Evolutionary conservation across 2,113 vertebrate genomes (phyloP), one percentile per base, ranked within the genome.

Genomic region (Columbina picui): DNA sequence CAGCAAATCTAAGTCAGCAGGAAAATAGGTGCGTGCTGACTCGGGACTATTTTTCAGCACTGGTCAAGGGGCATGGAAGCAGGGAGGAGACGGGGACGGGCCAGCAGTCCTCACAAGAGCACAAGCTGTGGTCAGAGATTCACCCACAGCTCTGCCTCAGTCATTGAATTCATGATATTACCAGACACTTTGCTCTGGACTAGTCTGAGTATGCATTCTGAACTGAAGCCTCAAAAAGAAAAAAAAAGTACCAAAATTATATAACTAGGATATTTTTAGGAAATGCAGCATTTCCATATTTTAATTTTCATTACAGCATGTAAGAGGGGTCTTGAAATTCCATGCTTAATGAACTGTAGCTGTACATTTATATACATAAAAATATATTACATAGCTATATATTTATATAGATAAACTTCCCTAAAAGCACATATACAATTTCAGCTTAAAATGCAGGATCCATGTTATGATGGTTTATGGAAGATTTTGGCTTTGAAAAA

Each of bases 121-220:
- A 12, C 0, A 4, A n/a, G 19, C 22, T 74, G 63, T 15, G 45
- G 36, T 22, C 21, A 57, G 16, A 17, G 6, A 3, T 20, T 59
- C 30, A 53, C 8, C 12, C 27, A 14, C 0, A 8, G 22, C n/a
- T 60, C 45, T 68, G 7, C 27, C 25, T 79, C 0, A 0, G 21
- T 60, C 6, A 5, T 43, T 77, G 73, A 73, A 39, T 69, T 65
- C 8, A 5, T 36, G 9, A 18, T 16, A 12, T 25, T 14, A 25
- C 10, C 13, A 39, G 25, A 30, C 9, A 27, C 7, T 23, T 10
- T 64, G 53, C 47, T 89, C 12, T 57, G 34, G 21, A 20, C 39
- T 20, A 18, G 71, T 19, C 25, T 32, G 10, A 43, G 6, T 36
- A 19, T 0, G 4, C 50, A 9, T 43, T 80, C 47, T 52, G 26